Evolutionary conservation across 2,797 vertebrate species (phyloP).

Genomic region (Chloroceryle amazona): DNA sequence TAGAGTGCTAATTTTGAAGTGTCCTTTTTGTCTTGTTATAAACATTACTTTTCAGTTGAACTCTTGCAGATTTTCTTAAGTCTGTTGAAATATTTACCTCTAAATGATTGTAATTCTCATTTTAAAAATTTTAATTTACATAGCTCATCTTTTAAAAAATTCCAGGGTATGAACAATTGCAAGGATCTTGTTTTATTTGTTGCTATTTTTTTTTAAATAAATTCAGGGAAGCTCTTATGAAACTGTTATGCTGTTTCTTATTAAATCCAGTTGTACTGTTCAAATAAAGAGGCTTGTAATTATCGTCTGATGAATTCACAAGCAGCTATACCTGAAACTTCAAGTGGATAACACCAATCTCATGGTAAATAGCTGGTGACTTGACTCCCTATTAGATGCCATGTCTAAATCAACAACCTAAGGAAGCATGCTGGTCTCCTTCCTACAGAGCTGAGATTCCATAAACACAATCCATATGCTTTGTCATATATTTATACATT

Average conservation of each 20-base stretch:
- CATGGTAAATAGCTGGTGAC: background rate
- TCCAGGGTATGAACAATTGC: background rate
- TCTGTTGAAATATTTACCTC: background rate
- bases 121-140: background rate
- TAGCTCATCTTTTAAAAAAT: background rate
- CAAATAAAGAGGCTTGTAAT: background rate
- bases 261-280: background rate
- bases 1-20: background rate
- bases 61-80: background rate
- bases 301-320: background rate
- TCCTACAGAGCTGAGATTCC: background rate
- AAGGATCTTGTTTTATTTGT: background rate
- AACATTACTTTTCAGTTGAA: background rate
- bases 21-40: background rate
- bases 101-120: background rate
- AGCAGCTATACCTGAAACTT: background rate
- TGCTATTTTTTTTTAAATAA: too few relatives aligned
- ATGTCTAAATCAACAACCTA: background rate
- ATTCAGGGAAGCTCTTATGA: background rate
- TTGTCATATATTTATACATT: background rate
- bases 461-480: background rate
- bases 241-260: background rate
- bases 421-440: background rate
- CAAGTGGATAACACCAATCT: background rate
- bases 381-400: background rate